Evolutionary conservation across 2,797 vertebrate species (phyloP).

Genomic region (Chiropotes sagulatus): DNA sequence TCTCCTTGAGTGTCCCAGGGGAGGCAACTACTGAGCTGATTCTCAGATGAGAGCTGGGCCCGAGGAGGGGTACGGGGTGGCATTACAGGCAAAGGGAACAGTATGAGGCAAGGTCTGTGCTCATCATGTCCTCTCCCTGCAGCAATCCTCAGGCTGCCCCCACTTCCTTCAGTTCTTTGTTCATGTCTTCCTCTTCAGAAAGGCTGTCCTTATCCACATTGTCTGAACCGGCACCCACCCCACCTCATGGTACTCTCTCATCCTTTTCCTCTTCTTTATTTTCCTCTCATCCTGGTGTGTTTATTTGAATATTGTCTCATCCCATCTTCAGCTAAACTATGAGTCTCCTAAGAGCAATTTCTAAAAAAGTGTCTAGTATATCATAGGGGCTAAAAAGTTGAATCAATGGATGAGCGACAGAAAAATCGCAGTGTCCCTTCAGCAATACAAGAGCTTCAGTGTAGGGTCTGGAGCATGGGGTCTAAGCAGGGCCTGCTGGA

Average conservation of each 20-base stretch:
- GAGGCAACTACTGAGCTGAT: not conserved
- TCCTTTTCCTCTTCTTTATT: not conserved
- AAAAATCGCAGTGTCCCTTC: not conserved
- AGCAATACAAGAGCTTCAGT: accelerated
- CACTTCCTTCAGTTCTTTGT: not conserved
- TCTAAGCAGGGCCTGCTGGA: not conserved
- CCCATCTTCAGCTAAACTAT: not conserved
- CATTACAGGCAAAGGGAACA: accelerated
- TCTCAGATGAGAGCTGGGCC: not conserved
- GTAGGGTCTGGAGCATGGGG: accelerated
- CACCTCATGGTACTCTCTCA: accelerated
- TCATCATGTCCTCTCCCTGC: accelerated
- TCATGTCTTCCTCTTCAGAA: not conserved
- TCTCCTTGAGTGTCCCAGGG: not conserved
- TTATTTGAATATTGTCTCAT: not conserved
- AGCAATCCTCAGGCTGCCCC: no score
- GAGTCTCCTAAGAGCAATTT: not conserved
- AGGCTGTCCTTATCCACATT: not conserved
- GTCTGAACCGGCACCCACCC: accelerated
- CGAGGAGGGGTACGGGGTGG: not conserved
- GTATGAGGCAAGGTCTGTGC: not conserved
- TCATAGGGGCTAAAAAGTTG: not conserved
- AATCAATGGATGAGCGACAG: not conserved
- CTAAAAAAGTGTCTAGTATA: not conserved
- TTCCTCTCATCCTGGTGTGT: not conserved